Conservation (phyloP, 2,888 invertebrate genomes). For the Busseola fusca region DNA sequence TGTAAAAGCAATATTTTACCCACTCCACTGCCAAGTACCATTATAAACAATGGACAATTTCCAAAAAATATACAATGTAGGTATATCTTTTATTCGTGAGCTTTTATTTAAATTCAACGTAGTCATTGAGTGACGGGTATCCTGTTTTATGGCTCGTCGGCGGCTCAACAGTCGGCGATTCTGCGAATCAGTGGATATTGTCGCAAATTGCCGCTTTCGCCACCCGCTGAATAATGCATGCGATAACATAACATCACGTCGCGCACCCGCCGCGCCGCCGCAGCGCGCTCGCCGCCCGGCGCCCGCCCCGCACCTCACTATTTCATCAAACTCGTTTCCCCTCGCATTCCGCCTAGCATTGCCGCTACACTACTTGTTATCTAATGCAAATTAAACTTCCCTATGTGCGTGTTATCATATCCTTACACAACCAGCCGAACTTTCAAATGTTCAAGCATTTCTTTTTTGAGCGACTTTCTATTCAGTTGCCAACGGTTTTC, state of each 20-base stretch:
- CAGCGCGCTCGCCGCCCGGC: conserved; percentile 64
- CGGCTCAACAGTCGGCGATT: conserved; percentile 83
- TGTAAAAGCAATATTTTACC: conserved; percentile 41
- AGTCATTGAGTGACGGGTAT: conserved; percentile 85
- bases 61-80: conserved; percentile 56
- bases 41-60: conserved; percentile 56
- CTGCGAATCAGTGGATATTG: conserved; percentile 88
- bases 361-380: conserved; percentile 70
- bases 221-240: conserved; percentile 88
- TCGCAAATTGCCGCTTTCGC: conserved; percentile 89
- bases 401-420: conserved; percentile 71
- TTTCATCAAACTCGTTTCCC: conserved; percentile 71
- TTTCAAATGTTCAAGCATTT: conserved; percentile 65
- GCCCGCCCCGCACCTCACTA: conserved; percentile 64
- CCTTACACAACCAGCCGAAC: conserved; percentile 69
- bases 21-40: conserved; percentile 38
- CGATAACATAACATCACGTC: conserved; percentile 88
- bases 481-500: conserved; percentile 48
- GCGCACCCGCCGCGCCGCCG: conserved; percentile 69
- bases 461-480: conserved; percentile 60
- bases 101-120: conserved; percentile 84
- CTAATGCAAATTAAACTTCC: conserved; percentile 74
- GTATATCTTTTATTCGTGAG: conserved; percentile 61
- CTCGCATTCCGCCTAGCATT: conserved; percentile 71
- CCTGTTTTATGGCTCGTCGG: conserved; percentile 86